A percentile compares a stretch with the other conserved stretches of the same genome.
These are phyloP conservation scores for Rosalia funebris DNA, from an alignment of 2,888 invertebrate species.

Conservation along the genomic window DNA sequence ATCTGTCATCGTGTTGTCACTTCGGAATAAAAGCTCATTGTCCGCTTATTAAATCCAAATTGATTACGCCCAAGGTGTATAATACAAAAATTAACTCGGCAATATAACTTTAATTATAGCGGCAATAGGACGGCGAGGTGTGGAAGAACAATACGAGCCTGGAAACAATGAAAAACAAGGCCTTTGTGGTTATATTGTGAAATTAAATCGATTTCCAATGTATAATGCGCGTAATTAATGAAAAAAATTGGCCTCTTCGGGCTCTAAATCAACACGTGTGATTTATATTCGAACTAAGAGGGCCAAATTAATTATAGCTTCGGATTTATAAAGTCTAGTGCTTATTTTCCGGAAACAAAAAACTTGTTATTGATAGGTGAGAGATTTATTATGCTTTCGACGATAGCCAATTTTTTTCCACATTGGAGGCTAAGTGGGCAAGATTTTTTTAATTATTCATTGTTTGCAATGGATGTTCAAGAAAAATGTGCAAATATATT, in stretches of 20 bases:
- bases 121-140: constrained; percentile 23
- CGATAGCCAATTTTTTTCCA: neutral
- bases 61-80: constrained; percentile 19
- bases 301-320: constrained; percentile 22
- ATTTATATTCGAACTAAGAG: constrained; percentile 22
- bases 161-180: constrained; percentile 29
- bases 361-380: constrained; percentile 15
- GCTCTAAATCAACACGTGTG: constrained; percentile 23
- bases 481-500: neutral
- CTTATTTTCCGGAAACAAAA: constrained; percentile 19
- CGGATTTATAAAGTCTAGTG: constrained; percentile 14
- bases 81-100: constrained; percentile 27
- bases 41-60: constrained; percentile 9
- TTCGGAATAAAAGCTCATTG: constrained; percentile 2
- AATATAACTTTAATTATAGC: constrained; percentile 25
- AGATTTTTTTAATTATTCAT: neutral
- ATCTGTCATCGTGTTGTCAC: no score
- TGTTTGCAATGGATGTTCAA: neutral
- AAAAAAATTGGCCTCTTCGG: constrained; percentile 24
- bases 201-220: constrained; percentile 27
- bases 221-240: constrained; percentile 28
- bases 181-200: constrained; percentile 29
- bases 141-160: constrained; percentile 25
- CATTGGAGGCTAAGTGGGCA: neutral
- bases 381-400: constrained; percentile 18